Conservation (phyloP, 2,797 vertebrate species). For the Pantherophis alleghaniensis region DNA sequence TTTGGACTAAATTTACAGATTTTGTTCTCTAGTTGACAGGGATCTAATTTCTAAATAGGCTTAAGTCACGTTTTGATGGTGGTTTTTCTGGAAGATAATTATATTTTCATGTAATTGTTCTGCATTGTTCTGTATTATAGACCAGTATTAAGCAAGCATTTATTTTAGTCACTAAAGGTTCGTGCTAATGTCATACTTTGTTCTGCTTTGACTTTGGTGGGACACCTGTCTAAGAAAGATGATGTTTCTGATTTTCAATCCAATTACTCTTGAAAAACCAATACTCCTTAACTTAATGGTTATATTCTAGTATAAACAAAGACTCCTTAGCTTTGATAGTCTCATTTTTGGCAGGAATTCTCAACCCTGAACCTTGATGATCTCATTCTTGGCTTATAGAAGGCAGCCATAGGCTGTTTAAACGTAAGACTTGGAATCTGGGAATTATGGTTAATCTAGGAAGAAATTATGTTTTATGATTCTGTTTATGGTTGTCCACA, state of each 20-base stretch:
- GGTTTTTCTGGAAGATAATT: not conserved
- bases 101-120: not conserved
- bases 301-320: not conserved
- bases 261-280: not conserved
- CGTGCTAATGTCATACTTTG: not conserved
- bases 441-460: not conserved
- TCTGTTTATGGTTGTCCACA: not conserved
- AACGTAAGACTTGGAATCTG: not conserved
- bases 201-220: not conserved
- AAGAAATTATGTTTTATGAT: not conserved
- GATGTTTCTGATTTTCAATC: not conserved
- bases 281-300: not conserved
- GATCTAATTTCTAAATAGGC: not conserved
- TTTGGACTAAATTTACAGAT: not conserved
- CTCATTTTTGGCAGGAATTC: not conserved
- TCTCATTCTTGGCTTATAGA: not conserved
- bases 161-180: not conserved
- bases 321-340: not conserved
- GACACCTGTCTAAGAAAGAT: not conserved
- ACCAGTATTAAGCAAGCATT: not conserved
- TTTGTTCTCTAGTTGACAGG: not conserved
- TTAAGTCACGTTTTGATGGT: not conserved
- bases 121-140: not conserved
- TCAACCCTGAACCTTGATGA: not conserved
- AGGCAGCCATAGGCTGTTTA: not conserved